Percentiles rank a stretch among this genome's conserved stretches.
Evolutionary conservation across 1,140 invertebrate genomes (phyloP).

Genomic region (Aporrectodea caliginosa): DNA sequence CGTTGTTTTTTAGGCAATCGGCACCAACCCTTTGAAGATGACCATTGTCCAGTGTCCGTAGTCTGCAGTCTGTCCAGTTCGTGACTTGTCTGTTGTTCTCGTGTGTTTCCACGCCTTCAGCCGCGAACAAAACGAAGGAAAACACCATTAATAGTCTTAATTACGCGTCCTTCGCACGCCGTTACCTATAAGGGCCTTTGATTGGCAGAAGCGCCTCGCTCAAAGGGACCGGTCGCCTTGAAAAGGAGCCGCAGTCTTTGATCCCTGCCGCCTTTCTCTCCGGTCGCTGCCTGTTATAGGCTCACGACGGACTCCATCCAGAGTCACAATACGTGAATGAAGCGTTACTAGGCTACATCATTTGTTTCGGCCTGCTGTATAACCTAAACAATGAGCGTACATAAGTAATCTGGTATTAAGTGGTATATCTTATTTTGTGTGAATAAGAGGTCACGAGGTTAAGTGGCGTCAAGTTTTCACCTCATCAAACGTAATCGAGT

Average conservation of each 20-base stretch:
- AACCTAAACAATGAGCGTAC: background rate
- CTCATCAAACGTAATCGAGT: too few relatives aligned
- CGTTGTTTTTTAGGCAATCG: too few relatives aligned
- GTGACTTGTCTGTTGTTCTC: background rate
- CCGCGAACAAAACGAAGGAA: background rate
- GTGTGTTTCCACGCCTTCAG: background rate
- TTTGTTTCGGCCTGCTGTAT: background rate
- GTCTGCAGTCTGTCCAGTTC: too few relatives aligned
- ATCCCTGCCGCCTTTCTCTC: background rate
- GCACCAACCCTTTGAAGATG: too few relatives aligned
- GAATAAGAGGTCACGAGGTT: background rate
- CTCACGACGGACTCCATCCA: too few relatives aligned
- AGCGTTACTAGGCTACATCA: too few relatives aligned
- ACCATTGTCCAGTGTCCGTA: too few relatives aligned
- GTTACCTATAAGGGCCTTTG: background rate
- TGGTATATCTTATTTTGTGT: background rate
- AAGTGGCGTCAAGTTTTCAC: too few relatives aligned
- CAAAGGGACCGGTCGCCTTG: background rate
- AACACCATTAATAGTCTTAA: background rate
- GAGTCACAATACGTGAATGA: too few relatives aligned
- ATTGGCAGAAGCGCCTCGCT: background rate
- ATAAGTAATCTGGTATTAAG: background rate
- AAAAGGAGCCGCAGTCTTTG: background rate
- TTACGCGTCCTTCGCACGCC: background rate
- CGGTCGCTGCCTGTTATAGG: background rate